These are phyloP conservation scores for Muraenolepis orangiensis DNA, from an alignment of 2,797 vertebrate species.

Conservation along the genomic window DNA sequence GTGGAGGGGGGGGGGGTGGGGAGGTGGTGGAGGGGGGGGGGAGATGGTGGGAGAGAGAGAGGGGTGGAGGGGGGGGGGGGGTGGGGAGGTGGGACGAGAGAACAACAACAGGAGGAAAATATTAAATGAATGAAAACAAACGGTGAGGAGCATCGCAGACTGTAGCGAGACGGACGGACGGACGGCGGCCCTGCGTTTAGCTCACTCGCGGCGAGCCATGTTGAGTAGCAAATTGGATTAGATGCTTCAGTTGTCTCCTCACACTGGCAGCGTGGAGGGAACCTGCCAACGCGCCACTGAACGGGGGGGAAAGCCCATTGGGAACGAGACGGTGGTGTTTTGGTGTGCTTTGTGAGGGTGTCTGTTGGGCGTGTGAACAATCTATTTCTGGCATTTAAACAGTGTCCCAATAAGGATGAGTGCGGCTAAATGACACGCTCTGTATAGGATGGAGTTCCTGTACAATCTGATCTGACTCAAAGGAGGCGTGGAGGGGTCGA, in stretches of 20 bases:
- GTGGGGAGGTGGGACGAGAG: neutral
- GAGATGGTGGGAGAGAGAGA: neutral
- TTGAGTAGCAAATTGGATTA: slow-evolving; percentile 76
- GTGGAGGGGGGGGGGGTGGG: neutral
- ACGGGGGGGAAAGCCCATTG: slow-evolving; percentile 70
- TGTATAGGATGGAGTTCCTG: neutral
- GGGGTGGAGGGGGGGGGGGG: too few species aligned
- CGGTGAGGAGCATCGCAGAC: slow-evolving; percentile 40
- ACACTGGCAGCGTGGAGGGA: slow-evolving; percentile 55
- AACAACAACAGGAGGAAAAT: slow-evolving; percentile 24
- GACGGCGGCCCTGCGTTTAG: slow-evolving; percentile 59
- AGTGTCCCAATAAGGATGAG: slow-evolving; percentile 1
- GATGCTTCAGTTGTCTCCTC: slow-evolving; percentile 72
- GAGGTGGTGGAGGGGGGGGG: neutral
- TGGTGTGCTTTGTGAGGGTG: slow-evolving; percentile 31
- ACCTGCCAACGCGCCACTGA: slow-evolving; percentile 71
- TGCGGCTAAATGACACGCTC: neutral
- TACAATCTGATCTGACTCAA: neutral
- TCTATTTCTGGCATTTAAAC: slow-evolving; percentile 10
- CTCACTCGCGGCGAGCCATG: slow-evolving; percentile 65
- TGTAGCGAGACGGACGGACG: slow-evolving; percentile 54
- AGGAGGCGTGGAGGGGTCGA: neutral
- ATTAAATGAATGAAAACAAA: slow-evolving; percentile 38
- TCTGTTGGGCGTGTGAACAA: slow-evolving; percentile 28
- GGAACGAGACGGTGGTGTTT: slow-evolving; percentile 47